These are phyloP conservation scores for Dicerorhinus sumatrensis DNA, from an alignment of 2,113 vertebrate species.

Conservation along the genomic window DNA sequence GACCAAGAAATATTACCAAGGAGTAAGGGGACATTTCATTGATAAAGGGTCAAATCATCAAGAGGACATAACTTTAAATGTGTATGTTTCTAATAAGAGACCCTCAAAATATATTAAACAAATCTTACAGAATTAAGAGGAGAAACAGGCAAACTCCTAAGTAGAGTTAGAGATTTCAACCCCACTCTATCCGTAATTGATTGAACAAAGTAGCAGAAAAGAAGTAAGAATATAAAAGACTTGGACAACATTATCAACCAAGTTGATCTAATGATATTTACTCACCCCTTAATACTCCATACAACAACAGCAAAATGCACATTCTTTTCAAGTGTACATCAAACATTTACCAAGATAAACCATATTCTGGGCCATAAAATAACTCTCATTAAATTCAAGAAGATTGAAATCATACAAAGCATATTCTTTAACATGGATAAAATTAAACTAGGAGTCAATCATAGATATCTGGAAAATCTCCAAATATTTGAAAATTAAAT, in stretches of 20 bases:
- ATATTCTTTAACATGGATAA: neutral
- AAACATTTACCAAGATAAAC: neutral
- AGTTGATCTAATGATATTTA: neutral
- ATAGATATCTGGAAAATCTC: neutral
- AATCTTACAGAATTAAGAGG: neutral
- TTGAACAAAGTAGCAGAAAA: neutral
- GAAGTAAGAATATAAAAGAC: neutral
- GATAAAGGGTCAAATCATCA: neutral
- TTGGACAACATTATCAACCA: neutral
- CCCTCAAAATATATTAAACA: neutral
- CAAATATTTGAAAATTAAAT: neutral
- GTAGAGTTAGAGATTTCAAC: neutral
- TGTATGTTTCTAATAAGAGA: neutral
- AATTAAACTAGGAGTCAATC: slow-evolving; percentile 36
- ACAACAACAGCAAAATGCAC: neutral
- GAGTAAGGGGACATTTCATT: neutral
- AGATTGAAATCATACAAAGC: neutral
- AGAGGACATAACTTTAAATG: neutral
- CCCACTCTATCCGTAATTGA: neutral
- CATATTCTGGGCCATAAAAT: neutral
- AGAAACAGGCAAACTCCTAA: neutral
- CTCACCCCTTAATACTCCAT: neutral
- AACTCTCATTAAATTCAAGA: slow-evolving; percentile 13
- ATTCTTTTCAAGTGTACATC: neutral
- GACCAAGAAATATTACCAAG: neutral